Conservation (phyloP, 2,888 invertebrate species). For the Orthosia gracilis region DNA sequence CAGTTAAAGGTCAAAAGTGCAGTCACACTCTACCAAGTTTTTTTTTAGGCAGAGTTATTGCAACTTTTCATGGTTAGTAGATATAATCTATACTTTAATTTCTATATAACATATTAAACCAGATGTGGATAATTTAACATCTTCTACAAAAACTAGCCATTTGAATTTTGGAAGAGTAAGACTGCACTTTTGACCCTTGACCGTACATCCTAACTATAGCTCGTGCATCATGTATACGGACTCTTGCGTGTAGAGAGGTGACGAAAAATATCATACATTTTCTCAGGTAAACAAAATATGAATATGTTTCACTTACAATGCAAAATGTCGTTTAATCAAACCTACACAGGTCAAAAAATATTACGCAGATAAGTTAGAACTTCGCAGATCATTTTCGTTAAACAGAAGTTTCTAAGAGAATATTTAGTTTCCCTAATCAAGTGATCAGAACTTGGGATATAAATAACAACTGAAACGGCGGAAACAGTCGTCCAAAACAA, state of each 20-base stretch:
- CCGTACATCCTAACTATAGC: neutral
- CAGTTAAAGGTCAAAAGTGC: no score
- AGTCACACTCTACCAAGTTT: no score
- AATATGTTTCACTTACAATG: neutral
- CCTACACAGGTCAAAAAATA: slow-evolving; percentile 9
- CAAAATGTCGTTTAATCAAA: slow-evolving; percentile 17
- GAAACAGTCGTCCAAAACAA: slow-evolving; percentile 76
- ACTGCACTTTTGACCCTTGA: no score
- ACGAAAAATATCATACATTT: neutral
- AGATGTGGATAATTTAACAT: no score
- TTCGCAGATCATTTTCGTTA: slow-evolving; percentile 26
- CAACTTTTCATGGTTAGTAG: no score
- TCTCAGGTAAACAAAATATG: neutral
- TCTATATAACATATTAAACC: no score
- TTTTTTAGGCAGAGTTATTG: no score
- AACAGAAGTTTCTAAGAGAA: slow-evolving; percentile 30
- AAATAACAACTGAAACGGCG: slow-evolving; percentile 65
- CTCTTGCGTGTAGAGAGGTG: neutral
- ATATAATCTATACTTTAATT: no score
- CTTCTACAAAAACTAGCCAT: no score
- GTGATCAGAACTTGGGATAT: slow-evolving; percentile 52
- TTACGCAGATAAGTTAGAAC: slow-evolving; percentile 19
- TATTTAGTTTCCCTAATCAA: slow-evolving; percentile 56
- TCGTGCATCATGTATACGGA: neutral
- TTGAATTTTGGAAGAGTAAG: no score